Evolutionary conservation across 2,797 vertebrate species (phyloP), one percentile per base, ranked within the genome.

Genomic region (Botia almorhae): DNA sequence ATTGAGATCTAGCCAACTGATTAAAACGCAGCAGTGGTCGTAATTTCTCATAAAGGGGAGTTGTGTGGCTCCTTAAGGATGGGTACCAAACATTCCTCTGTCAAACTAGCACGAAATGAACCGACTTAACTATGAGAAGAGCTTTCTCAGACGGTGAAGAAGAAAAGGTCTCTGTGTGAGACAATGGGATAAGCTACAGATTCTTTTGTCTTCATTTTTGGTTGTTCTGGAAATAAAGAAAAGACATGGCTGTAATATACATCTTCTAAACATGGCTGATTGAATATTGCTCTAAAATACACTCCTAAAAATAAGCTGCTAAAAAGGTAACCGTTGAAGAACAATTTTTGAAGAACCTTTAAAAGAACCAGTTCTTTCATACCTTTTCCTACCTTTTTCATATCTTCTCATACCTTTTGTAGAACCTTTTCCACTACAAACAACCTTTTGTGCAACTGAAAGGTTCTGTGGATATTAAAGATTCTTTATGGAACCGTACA

Each of bases 1-100:
- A 87, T 85, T 89, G 65, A 77, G 81, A 84, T 89, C 86, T 83
- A 75, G 89, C 85, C 74, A 78, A 76, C 84, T 89, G 84, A 92
- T 90, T 87, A 87, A 87, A 83, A 85, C 82, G 29, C 86, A 1
- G 78, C 80, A 81, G 58, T 43, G 77, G 58, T 26, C 2, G 2
- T 65, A 14, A 65, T 81, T 29, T 60, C 51, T 76, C 39, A 69
- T 78, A 81, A 81, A 81, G 39, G 46, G 29, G 33, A 26, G 8
- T 56, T 65, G 53, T 7, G 21, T 74, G 55, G 82, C 81, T 88
- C 84, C 86, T 82, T 81, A 39, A 50, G 63, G 69, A 78, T 17
- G 11, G 43, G 56, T 72, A 60, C 76, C 70, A 79, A 76, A 63
- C 51, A 71, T 26, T 70, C 23, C 39, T 48, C 19, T 48, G 68